Evolutionary conservation across 2,113 vertebrate genomes (phyloP).

Genomic region (Hassar affinis): DNA sequence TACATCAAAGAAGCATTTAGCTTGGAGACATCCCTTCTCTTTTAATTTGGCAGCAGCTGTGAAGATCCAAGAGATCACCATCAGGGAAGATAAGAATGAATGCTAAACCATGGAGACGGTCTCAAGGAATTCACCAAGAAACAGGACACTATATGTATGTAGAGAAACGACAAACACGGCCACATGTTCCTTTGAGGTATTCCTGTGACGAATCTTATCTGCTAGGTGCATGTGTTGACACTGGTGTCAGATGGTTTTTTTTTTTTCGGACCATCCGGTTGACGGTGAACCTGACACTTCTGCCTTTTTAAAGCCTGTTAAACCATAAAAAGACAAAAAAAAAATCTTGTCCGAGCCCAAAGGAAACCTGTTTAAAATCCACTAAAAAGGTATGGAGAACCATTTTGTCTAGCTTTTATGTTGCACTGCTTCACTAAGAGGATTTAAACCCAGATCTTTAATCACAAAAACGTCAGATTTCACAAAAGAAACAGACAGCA

Average conservation of each 20-base stretch:
- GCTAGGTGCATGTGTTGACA: constrained; percentile 18
- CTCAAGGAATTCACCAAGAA: constrained; percentile 11
- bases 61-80: constrained; percentile 56
- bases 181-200: constrained; percentile 20
- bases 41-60: constrained; percentile 62
- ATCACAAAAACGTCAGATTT: constrained; percentile 18
- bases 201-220: constrained; percentile 22
- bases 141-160: background rate
- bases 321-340: background rate
- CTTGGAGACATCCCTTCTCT: constrained; percentile 57
- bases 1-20: constrained; percentile 68
- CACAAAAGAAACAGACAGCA: background rate
- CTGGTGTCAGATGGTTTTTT: background rate
- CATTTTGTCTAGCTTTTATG: constrained; percentile 11
- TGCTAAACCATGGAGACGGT: background rate
- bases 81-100: constrained; percentile 53
- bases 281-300: background rate
- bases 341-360: constrained; percentile 8
- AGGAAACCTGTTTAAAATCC: background rate
- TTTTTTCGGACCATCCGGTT: constrained; percentile 15
- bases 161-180: background rate
- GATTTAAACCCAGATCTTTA: background rate
- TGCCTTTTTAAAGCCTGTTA: background rate
- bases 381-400: background rate
- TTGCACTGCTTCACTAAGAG: background rate